These are phyloP conservation scores for Ammodytes dubius DNA, from an alignment of 2,113 vertebrate species.

Conservation along the genomic window DNA sequence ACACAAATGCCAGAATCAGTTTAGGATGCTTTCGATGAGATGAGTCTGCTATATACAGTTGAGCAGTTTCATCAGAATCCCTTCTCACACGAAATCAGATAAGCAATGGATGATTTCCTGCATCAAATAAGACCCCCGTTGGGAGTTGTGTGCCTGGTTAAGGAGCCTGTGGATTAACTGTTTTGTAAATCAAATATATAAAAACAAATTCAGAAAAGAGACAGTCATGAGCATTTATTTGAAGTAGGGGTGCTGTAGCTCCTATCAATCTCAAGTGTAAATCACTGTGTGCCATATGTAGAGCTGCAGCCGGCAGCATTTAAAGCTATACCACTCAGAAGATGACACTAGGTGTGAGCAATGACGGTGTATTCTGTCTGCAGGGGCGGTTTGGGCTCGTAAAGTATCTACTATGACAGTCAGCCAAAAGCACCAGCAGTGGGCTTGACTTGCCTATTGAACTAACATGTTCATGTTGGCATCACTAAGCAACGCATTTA, in stretches of 20 bases:
- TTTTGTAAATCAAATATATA: conserved; percentile 34
- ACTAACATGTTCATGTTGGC: conserved; percentile 79
- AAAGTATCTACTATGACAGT: conserved; percentile 79
- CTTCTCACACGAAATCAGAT: conserved; percentile 23
- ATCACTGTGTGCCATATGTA: conserved; percentile 58
- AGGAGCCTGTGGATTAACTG: conserved; percentile 19
- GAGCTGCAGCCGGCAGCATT: conserved; percentile 47
- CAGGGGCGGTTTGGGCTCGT: conserved; percentile 43
- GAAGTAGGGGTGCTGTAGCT: conserved; percentile 19
- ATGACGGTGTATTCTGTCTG: conserved; percentile 34
- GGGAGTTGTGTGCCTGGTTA: conserved; percentile 1
- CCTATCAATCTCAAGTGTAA: conserved; percentile 49
- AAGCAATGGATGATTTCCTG: conserved; percentile 35
- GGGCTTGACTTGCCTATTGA: conserved; percentile 77
- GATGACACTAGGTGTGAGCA: conserved; percentile 45
- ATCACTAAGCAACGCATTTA: conserved; percentile 77
- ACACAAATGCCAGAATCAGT: conserved; percentile 48
- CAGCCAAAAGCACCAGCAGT: conserved; percentile 64
- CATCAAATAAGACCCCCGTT: conserved; percentile 16
- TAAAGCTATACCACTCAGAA: conserved; percentile 36
- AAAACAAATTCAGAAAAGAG: conserved; percentile 40
- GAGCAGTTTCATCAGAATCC: conserved; percentile 44
- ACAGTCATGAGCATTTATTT: conserved; percentile 28
- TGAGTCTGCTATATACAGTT: not conserved
- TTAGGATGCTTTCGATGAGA: conserved; percentile 40